Conservation (phyloP, 2,113 vertebrate species). For the Sialia sialis region DNA sequence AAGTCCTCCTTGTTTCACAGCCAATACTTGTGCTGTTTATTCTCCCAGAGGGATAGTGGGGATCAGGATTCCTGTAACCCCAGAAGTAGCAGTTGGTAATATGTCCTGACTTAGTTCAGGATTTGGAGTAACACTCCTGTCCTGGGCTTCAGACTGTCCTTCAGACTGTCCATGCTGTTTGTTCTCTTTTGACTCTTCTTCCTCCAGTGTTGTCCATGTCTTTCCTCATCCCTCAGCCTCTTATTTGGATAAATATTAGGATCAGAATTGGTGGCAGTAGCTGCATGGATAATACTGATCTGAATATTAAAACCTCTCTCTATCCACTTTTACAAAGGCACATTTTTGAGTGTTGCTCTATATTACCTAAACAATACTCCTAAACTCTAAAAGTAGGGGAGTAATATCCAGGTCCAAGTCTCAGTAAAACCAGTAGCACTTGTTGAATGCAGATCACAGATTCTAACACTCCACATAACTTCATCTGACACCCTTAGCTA, state of each 20-base stretch:
- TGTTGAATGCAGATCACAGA: background rate
- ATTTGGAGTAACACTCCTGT: background rate
- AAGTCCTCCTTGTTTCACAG: background rate
- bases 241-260: background rate
- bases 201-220: background rate
- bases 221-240: background rate
- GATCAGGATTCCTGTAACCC: background rate
- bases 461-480: background rate
- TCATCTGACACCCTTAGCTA: background rate
- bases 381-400: background rate
- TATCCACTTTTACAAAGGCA: background rate
- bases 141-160: background rate
- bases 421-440: background rate
- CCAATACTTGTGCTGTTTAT: background rate
- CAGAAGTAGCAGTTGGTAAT: background rate
- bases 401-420: background rate
- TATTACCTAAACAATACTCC: rapidly evolving
- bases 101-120: background rate
- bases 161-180: background rate
- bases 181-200: background rate
- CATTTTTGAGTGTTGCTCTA: background rate
- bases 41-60: background rate
- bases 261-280: background rate
- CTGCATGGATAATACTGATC: background rate
- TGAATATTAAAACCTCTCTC: background rate